phyloP scores from a whole-genome alignment of 2,797 vertebrate genomes.

The Protonibea diacanthus region DNA sequence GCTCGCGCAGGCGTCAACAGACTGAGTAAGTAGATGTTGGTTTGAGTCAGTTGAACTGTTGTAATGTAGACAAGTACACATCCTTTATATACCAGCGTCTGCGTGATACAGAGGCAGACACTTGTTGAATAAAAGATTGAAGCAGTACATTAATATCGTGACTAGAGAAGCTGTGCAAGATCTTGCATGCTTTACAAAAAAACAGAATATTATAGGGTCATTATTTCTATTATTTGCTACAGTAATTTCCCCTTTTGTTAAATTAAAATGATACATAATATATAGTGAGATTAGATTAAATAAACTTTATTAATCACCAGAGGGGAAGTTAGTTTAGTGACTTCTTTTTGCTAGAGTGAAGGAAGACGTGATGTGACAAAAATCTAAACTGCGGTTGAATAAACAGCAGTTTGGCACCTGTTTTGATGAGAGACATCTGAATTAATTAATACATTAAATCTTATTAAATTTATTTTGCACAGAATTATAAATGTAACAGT shows the following conservation, averaged over 20 bases:
- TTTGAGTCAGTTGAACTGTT: constrained; percentile 16
- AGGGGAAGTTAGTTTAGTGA: background rate
- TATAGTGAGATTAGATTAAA: background rate
- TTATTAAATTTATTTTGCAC: background rate
- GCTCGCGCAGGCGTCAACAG: constrained; percentile 23
- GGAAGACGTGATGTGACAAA: background rate
- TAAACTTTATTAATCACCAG: background rate
- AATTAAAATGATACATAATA: background rate
- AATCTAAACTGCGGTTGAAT: background rate
- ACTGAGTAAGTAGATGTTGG: constrained; percentile 41
- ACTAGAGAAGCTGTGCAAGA: background rate
- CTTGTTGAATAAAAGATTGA: background rate
- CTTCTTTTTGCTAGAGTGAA: background rate
- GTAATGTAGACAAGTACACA: constrained; percentile 12
- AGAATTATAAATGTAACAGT: background rate
- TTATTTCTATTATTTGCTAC: background rate
- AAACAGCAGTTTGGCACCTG: background rate
- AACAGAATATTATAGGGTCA: background rate
- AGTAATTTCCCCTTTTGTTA: background rate
- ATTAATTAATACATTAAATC: background rate
- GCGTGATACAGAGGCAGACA: constrained; percentile 7
- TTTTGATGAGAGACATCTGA: background rate
- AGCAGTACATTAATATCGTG: background rate
- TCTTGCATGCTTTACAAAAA: background rate
- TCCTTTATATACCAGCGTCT: constrained; percentile 29